These are phyloP conservation scores for Acanthochromis polyacanthus DNA, from an alignment of 2,113 vertebrate species.

Conservation along the genomic window DNA sequence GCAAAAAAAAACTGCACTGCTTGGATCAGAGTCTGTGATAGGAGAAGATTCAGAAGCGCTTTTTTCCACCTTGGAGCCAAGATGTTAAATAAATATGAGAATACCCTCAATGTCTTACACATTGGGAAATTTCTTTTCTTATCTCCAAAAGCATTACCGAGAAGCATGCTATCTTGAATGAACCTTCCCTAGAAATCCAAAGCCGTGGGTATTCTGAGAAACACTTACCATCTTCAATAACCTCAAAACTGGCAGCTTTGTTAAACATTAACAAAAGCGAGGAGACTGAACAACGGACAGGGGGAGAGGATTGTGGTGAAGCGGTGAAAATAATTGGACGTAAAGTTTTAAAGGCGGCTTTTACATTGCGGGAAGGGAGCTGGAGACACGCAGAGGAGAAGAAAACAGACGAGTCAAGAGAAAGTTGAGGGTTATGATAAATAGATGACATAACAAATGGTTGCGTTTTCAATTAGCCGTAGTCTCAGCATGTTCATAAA, in stretches of 20 bases:
- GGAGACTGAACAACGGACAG: slow-evolving; percentile 29
- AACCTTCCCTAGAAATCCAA: slow-evolving; percentile 5
- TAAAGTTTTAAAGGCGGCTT: slow-evolving; percentile 27
- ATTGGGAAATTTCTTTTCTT: no score
- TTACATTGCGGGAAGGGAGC: slow-evolving; percentile 21
- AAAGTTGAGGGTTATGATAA: slow-evolving; percentile 5
- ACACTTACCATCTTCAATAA: slow-evolving; percentile 41
- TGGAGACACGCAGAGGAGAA: not conserved
- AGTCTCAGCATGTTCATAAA: slow-evolving; percentile 12
- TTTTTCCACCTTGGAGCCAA: not conserved
- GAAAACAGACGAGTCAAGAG: not conserved
- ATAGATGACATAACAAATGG: not conserved
- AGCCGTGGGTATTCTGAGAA: slow-evolving; percentile 2
- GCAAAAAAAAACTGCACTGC: no score
- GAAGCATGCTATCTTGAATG: not conserved
- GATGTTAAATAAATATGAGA: not conserved
- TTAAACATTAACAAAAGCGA: slow-evolving; percentile 57
- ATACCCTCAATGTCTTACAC: no score
- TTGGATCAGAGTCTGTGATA: not conserved
- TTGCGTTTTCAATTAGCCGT: slow-evolving; percentile 8
- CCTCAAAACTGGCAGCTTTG: slow-evolving; percentile 58
- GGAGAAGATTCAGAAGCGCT: no score
- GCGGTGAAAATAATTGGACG: slow-evolving; percentile 54
- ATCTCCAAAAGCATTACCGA: not conserved
- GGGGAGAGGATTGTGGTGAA: slow-evolving; percentile 28